Conservation (phyloP, 2,113 vertebrate species). For the Ptyas mucosa region DNA sequence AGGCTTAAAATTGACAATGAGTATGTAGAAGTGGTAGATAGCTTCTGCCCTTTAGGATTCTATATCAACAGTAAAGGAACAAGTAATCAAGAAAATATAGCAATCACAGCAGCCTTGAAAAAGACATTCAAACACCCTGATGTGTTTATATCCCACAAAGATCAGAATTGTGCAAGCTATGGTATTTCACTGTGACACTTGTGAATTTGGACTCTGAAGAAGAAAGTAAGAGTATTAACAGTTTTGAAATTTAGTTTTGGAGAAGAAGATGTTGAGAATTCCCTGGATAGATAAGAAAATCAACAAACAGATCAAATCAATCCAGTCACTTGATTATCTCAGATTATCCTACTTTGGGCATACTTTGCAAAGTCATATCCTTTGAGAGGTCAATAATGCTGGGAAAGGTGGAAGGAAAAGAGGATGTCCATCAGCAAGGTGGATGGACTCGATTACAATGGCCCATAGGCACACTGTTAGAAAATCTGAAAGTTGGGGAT, state of each 20-base stretch:
- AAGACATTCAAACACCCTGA: neutral
- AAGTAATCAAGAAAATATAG: neutral
- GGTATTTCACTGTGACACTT: neutral
- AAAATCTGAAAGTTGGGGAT: neutral
- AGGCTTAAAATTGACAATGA: neutral
- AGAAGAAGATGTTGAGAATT: neutral
- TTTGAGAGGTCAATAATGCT: neutral
- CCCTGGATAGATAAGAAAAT: neutral
- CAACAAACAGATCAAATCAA: neutral
- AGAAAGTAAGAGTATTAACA: neutral
- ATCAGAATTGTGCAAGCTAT: neutral
- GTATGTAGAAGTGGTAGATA: neutral
- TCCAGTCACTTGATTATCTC: neutral
- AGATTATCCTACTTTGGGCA: neutral
- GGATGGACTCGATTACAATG: neutral
- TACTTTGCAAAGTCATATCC: neutral
- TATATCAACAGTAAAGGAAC: neutral
- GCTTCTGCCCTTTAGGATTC: neutral
- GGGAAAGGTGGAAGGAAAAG: neutral
- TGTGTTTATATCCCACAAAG: neutral
- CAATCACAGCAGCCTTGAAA: neutral
- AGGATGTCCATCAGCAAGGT: neutral
- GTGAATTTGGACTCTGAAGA: neutral
- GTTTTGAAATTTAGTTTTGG: neutral
- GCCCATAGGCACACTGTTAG: neutral